Evolutionary conservation across 2,113 vertebrate genomes (phyloP), one percentile per base, ranked within the genome.

Genomic region (Sphyrna mokarran): DNA sequence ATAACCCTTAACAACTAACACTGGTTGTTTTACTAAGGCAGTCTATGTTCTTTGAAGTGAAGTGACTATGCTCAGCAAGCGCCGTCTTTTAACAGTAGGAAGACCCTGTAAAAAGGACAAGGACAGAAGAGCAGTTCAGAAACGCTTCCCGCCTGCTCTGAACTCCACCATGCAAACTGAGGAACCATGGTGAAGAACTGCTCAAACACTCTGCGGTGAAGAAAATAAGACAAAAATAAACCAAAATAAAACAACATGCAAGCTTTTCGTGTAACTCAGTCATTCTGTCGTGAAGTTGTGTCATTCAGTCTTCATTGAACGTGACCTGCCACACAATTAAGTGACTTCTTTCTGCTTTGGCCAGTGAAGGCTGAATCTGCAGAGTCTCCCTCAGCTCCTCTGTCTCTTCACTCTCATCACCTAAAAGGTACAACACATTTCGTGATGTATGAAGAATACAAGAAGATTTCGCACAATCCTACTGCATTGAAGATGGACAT

Each of bases 311-410:
- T 63, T 96, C 98, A 96, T 97, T 97, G 89, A 96, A 97, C 97
- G 98, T 97, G 96, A 99, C 98, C 98, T 99, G 99, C 99, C 99
- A 99, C 95, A 99, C 98, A 91, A 99, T 99, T 94, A 99, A 98
- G 97, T 99, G 99, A 97, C 99, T 99, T 96, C 99, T 98, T 97
- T 99, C 99, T 0, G 99, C 99, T 98, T 99, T 99, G 97, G 98
- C 98, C 97, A 98, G 97, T n/a, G 98, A 98, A 96, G 98, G 98
- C 97, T 99, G 98, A 95, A 99, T 98, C 78, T 98, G 98, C 96
- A 99, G 97, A 70, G 98, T 97, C 95, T 98, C 97, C 95, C 98
- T 98, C n/a, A 98, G 97, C 3, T 97, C 97, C 96, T 99, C 98
- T 0, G 97, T 97, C 96, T 99, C 99, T 26, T 98, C 98, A 16